Conservation (phyloP, 2,888 invertebrate genomes). For the Pollenia labialis region DNA sequence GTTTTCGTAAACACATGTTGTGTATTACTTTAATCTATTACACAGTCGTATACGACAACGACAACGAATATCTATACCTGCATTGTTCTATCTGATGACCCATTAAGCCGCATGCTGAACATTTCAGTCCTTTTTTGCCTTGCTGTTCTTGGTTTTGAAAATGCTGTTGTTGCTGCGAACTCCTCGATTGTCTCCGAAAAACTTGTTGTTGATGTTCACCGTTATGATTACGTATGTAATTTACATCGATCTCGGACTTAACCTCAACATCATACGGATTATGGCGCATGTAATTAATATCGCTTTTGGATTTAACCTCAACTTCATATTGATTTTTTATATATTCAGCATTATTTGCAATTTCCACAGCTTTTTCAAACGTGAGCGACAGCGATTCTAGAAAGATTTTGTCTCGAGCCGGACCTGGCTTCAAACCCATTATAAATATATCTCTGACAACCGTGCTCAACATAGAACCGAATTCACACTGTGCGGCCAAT, state of each 20-base stretch:
- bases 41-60: too few relatives aligned
- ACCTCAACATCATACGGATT: background rate
- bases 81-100: too few relatives aligned
- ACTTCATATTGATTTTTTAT: slow-evolving; percentile 6
- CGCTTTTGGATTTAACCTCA: slow-evolving; percentile 1
- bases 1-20: too few relatives aligned
- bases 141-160: too few relatives aligned
- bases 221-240: too few relatives aligned
- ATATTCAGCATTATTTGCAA: slow-evolving; percentile 7
- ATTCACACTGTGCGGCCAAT: background rate
- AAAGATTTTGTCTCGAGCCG: slow-evolving; percentile 5
- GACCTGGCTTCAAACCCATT: background rate
- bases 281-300: background rate
- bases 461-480: background rate
- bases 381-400: background rate
- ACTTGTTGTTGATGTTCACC: background rate
- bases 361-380: background rate
- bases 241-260: background rate
- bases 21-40: too few relatives aligned
- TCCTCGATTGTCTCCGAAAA: background rate
- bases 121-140: too few relatives aligned
- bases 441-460: background rate
- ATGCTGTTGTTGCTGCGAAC: too few relatives aligned
- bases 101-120: too few relatives aligned
- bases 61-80: background rate